Conservation (phyloP, 2,113 vertebrate species). For the Gorilla gorilla region DNA sequence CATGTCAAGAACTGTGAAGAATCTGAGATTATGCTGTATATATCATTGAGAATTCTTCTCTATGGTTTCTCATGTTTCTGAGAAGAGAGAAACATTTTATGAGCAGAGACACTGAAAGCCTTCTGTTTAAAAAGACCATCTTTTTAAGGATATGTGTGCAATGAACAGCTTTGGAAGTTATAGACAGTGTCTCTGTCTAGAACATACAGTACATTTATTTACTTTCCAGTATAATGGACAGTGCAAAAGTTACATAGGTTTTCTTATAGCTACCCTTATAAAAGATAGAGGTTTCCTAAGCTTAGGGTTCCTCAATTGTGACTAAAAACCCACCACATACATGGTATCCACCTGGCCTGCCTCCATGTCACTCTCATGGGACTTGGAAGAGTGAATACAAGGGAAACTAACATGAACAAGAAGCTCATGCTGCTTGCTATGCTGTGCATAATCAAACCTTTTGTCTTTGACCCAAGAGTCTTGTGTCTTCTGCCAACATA, state of each 20-base stretch:
- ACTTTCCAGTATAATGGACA: background rate
- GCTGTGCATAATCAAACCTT: background rate
- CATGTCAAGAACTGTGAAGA: background rate
- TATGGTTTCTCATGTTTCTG: background rate
- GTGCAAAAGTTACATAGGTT: background rate
- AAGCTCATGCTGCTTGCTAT: background rate
- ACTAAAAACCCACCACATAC: background rate
- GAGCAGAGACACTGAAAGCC: background rate
- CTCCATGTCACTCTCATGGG: background rate
- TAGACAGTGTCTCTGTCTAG: background rate
- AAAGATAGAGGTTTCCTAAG: background rate
- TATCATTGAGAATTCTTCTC: background rate
- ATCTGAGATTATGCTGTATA: background rate
- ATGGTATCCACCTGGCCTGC: background rate
- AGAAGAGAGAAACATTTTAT: background rate
- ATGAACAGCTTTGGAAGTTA: background rate
- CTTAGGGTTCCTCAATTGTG: background rate
- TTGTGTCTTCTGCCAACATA: background rate
- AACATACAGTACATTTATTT: background rate
- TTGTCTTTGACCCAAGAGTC: background rate
- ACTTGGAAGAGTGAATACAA: background rate
- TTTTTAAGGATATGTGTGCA: background rate
- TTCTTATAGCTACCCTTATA: background rate
- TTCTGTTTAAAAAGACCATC: background rate
- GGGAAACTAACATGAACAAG: background rate